Evolutionary conservation across 2,797 vertebrate species (phyloP).

Genomic region (Falco novaeseelandiae): DNA sequence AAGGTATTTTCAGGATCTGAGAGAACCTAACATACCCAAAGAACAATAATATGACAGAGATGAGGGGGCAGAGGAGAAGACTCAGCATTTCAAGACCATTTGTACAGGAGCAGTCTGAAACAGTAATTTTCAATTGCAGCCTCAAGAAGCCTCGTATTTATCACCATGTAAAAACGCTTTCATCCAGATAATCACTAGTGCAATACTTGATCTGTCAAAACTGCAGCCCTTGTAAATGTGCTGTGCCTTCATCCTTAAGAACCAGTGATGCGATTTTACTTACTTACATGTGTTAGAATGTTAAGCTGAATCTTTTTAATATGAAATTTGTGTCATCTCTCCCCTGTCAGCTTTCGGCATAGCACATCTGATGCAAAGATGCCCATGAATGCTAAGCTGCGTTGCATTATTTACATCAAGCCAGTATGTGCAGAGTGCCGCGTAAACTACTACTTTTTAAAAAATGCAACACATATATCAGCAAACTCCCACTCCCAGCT

Average conservation of each 20-base stretch:
- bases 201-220: not conserved
- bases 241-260: not conserved
- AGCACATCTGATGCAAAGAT: not conserved
- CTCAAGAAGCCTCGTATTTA: not conserved
- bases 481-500: not conserved
- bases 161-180: fast-evolving
- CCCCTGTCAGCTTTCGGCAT: not conserved
- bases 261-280: fast-evolving
- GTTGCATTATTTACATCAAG: not conserved
- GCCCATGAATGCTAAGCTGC: not conserved
- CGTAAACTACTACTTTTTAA: not conserved
- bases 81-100: not conserved
- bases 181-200: not conserved
- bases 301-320: not conserved
- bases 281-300: fast-evolving
- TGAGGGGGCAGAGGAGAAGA: not conserved
- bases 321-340: fast-evolving
- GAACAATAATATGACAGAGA: not conserved
- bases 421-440: not conserved
- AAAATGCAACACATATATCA: not conserved
- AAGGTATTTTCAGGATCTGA: not conserved
- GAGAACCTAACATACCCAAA: not conserved
- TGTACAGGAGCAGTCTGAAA: not conserved
- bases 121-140: not conserved
- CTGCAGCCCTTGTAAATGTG: fast-evolving